Evolutionary conservation across 2,888 invertebrate species (phyloP).

Genomic region (Cosmorhoe ocellata): DNA sequence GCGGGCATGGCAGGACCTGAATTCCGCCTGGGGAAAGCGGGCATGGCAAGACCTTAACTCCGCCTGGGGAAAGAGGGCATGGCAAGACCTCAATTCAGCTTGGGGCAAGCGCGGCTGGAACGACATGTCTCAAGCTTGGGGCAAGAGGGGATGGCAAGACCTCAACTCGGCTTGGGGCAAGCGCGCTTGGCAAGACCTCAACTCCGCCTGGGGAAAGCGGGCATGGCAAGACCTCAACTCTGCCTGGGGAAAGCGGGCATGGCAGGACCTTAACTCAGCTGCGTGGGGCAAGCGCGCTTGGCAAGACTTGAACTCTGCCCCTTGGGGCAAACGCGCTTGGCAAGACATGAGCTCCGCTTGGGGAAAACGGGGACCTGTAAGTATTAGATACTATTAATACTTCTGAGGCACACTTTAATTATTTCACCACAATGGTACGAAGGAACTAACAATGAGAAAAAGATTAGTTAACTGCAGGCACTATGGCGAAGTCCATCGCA

Average conservation of each 20-base stretch:
- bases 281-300: conserved; percentile 84
- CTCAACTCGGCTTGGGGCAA: conserved; percentile 82
- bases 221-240: conserved; percentile 82
- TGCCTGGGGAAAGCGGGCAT: conserved; percentile 84
- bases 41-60: conserved; percentile 81
- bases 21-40: conserved; percentile 81
- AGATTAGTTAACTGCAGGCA: too few relatives aligned
- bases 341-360: conserved; percentile 78
- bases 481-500: neutral
- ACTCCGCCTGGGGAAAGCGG: conserved; percentile 82
- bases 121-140: conserved; percentile 74
- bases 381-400: conserved; percentile 33
- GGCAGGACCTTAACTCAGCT: conserved; percentile 79
- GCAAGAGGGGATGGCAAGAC: conserved; percentile 84
- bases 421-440: too few relatives aligned
- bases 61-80: conserved; percentile 83
- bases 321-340: conserved; percentile 85
- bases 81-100: conserved; percentile 81
- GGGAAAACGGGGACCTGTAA: conserved; percentile 81
- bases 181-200: conserved; percentile 82
- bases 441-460: too few relatives aligned
- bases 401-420: too few relatives aligned
- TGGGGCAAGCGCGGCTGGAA: conserved; percentile 85
- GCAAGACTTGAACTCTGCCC: conserved; percentile 78
- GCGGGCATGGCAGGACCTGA: conserved; percentile 80